Evolutionary conservation across 2,797 vertebrate species (phyloP), one percentile per base, ranked within the genome.

Genomic region (Lepilemur septentrionalis): DNA sequence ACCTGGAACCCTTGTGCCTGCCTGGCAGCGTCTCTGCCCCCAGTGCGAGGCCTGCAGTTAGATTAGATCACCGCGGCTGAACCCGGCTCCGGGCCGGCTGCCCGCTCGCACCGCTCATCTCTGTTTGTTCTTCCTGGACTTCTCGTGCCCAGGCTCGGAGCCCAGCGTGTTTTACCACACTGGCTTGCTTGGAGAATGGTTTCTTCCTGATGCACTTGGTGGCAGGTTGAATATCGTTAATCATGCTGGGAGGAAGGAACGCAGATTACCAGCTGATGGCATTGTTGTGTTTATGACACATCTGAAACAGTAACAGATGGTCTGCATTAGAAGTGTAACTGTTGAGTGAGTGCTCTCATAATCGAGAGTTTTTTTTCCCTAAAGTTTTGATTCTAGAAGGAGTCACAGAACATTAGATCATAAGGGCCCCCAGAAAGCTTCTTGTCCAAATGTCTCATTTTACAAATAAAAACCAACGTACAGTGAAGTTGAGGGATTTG

Each of bases 261-360:
- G 15, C 65, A 57, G 95, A 89, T 97, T 69, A 52, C 85, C 73
- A 73, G 93, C 92, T 46, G 88, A 96, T 75, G 75, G 38, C 75
- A 2, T 94, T 38, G 65, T 75, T 43, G 23, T 72, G 50, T 87
- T 79, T 76, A 48, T 93, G 97, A 94, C 67, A 25, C 41, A 48
- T 73, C 41, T 25, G 38, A 97, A 93, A 30, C 18, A 0, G 38
- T 23, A 83, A 96, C 97, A 97, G 96, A 93, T 97, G 97, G 96
- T 83, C 84, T 67, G 41, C 79, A 81, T 94, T 96, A 95, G 63
- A 82, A 57, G 94, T 4, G 0, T 9, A 0, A 48, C 0, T 4
- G 67, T 52, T 70, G 79, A 46, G 55, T 69, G 59, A 95, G 69
- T 15, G 30, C 30, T 57, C 9, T 3, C 28, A 32, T 79, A 32